Evolutionary conservation across 2,113 vertebrate genomes (phyloP).

Genomic region (Eptesicus fuscus): DNA sequence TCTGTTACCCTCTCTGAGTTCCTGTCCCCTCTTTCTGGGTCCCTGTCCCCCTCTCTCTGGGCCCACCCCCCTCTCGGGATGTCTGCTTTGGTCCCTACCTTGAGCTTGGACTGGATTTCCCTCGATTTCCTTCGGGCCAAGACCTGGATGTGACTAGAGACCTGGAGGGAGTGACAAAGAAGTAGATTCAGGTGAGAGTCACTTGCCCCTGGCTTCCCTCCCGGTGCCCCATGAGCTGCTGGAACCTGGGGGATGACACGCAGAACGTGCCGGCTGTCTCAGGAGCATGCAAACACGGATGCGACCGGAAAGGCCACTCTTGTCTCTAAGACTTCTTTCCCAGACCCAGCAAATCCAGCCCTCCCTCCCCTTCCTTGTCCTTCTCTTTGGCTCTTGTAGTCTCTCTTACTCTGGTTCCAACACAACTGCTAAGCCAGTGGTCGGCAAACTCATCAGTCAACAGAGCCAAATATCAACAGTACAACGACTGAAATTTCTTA

Average conservation of each 20-base stretch:
- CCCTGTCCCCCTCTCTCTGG: neutral
- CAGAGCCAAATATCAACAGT: no score
- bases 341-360: neutral
- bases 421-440: neutral
- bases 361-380: neutral
- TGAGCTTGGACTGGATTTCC: constrained; percentile 81
- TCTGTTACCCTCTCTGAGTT: neutral
- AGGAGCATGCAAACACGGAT: fast-evolving
- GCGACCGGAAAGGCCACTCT: neutral
- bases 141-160: constrained; percentile 81
- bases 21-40: neutral
- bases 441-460: no score
- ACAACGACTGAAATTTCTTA: no score
- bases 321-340: neutral
- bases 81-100: constrained; percentile 64
- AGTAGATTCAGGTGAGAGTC: neutral
- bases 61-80: neutral
- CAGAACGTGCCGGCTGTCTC: neutral
- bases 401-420: neutral
- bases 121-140: constrained; percentile 79
- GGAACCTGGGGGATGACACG: neutral
- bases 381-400: neutral
- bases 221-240: neutral
- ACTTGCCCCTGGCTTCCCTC: neutral
- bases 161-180: constrained; percentile 48